These are phyloP conservation scores for Petrocephalus schoutedeni DNA, from an alignment of 2,797 vertebrate species.

Conservation along the genomic window DNA sequence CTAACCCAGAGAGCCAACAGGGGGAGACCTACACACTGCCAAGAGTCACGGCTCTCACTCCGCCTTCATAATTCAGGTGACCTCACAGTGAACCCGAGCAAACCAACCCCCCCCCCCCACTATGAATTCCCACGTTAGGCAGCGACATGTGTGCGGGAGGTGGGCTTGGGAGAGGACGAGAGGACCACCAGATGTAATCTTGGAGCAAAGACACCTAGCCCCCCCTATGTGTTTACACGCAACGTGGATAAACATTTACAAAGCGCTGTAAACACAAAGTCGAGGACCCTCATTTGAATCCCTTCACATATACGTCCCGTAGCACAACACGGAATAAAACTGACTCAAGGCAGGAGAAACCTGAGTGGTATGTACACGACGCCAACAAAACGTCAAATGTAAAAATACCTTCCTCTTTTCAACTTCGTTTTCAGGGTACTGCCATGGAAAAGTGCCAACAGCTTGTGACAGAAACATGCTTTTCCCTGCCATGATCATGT, in stretches of 20 bases:
- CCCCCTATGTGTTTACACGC: slow-evolving; percentile 47
- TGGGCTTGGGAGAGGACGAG: not conserved
- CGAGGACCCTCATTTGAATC: not conserved
- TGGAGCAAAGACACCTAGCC: slow-evolving; percentile 49
- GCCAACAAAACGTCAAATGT: not conserved
- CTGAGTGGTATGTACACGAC: not conserved
- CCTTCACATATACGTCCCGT: not conserved
- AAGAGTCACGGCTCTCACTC: not conserved
- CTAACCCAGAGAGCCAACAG: not conserved
- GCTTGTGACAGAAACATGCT: not conserved
- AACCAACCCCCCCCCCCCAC: not conserved
- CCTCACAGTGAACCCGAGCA: not conserved
- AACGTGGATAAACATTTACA: slow-evolving; percentile 56
- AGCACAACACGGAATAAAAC: not conserved
- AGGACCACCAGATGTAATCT: slow-evolving; percentile 11
- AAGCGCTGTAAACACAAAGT: slow-evolving; percentile 41
- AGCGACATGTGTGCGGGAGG: not conserved
- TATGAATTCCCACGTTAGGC: not conserved
- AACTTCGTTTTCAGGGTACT: not conserved
- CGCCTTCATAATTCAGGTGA: not conserved
- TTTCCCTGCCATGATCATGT: not conserved
- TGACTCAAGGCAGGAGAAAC: not conserved
- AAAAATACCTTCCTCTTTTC: not conserved
- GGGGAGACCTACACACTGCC: not conserved
- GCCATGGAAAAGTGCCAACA: not conserved